Evolutionary conservation across 2,888 invertebrate genomes (phyloP).

Genomic region (Flexamia atlantica): DNA sequence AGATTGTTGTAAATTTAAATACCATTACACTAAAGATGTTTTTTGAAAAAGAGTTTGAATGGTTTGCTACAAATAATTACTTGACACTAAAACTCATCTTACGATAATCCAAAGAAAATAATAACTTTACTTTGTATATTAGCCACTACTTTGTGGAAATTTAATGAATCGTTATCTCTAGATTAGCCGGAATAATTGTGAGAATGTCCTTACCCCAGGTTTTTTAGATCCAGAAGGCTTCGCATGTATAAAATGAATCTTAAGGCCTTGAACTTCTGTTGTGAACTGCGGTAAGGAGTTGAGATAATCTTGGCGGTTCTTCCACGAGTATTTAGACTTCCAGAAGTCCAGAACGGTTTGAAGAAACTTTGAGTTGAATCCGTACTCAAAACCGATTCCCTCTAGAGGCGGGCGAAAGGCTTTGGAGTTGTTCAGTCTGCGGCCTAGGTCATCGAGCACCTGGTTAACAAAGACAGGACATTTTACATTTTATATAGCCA

Average conservation of each 20-base stretch:
- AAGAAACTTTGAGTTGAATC: conserved; percentile 86
- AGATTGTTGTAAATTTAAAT: too few species aligned
- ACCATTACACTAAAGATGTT: too few species aligned
- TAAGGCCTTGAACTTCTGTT: conserved; percentile 83
- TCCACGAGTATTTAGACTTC: conserved; percentile 87
- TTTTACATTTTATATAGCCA: too few species aligned
- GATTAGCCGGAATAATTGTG: too few species aligned
- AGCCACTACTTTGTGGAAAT: too few species aligned
- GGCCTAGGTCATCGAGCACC: conserved; percentile 80
- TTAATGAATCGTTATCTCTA: too few species aligned
- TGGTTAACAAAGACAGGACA: too few species aligned
- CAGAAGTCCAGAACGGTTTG: conserved; percentile 86
- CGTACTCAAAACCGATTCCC: conserved; percentile 74
- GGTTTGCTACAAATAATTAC: too few species aligned
- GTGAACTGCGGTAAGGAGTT: conserved; percentile 86
- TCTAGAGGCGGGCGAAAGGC: conserved; percentile 79
- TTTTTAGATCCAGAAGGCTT: conserved; percentile 70
- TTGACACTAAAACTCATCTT: too few species aligned
- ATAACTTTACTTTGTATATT: too few species aligned
- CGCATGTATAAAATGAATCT: conserved; percentile 87
- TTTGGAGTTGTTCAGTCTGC: conserved; percentile 78
- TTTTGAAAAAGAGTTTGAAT: too few species aligned
- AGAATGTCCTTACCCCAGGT: neutral
- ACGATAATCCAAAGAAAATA: too few species aligned
- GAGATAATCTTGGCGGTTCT: conserved; percentile 81